Base-by-base conservation (phyloP, 2,113 vertebrate genomes). In the Cynoglossus semilaevis region DNA sequence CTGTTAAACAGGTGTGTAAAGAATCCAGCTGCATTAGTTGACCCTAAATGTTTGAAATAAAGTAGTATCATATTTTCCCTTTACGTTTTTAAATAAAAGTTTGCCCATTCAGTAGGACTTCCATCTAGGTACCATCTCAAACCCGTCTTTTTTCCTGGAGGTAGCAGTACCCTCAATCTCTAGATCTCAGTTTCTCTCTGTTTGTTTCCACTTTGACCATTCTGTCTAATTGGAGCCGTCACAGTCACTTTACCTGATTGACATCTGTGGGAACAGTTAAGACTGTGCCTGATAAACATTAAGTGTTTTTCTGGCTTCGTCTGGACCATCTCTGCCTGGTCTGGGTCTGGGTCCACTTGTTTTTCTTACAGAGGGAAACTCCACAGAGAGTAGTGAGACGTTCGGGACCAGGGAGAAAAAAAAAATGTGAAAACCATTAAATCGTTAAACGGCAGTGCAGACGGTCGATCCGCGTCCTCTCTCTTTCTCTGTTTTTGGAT, bases 191-290 rank as follows among this genome's bases (percentile, higher is more conserved):
- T 64, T 73, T 12, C 49, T 73, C 61, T 73, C 40, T 52, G 49
- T 57, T 58, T 80, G 72, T 87, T 88, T 87, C 73, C 59, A 75
- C 80, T 80, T 79, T 70, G 54, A 64, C 63, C 50, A 52, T 63
- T 85, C 66, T 64, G 49, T 43, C 38, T 84, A 87, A 88, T 87
- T 80, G 80, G 66, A 80, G 73, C 81, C 66, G 81, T 88, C 88
- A 74, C 63, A 71, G 80, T 82, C 84, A 85, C 82, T 88, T 85
- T 78, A 56, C 37, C 35, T 88, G 85, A 89, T 86, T 85, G 86
- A 86, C 85, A 76, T 79, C 81, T 87, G 80, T 80, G 79, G 79
- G 87, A 90, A 88, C 77, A 63, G 77, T 80, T 76, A 67, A 68
- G 58, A 36, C 52, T 41, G 60, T 44, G 76, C 63, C 67, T 68